Base-by-base conservation (phyloP, 1,140 invertebrate genomes). In the Oscheius sp. region DNA sequence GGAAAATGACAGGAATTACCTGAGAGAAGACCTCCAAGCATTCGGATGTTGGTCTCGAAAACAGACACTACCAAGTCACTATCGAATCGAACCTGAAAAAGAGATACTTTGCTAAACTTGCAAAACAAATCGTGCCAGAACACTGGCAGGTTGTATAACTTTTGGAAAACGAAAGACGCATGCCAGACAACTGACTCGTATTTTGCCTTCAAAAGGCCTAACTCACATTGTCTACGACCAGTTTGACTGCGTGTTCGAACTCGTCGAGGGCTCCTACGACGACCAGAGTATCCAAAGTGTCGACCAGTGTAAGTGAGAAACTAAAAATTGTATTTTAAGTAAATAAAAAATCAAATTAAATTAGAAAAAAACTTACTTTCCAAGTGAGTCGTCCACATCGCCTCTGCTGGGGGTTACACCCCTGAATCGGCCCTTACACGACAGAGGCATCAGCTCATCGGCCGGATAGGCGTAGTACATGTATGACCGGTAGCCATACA, bases 41-140 rank as follows among this genome's bases (percentile, higher is more conserved):
- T 91, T 73, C 95, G 88, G 80, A 98, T 98, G 85, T 98, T 99
- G 13, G 94, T 97, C 87, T 99, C 95, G 87, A 99, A 99, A 4
- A 99, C 92, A 0, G 94, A 97, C 18, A 99, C 95, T 73, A 95
- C 90, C 68, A 98, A 89, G 87, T 98, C 93, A 77, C 89, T 91
- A 86, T 98, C 93, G 86, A 98, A 97, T 71, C 87, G 89, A 15
- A 97, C 91, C 66, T 85, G 31, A 31, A 71, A 71, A 7, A 71
- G 18, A 10, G n/a, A n/a, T 26, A 4, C 20, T 61, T 15, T 42
- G 23, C 28, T 49, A 10, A 66, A 18, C 13, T 23, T 13, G 23
- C 55, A n/a, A n/a, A n/a, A n/a, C n/a, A n/a, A n/a, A n/a, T n/a
- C n/a, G n/a, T n/a, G n/a, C n/a, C n/a, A n/a, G n/a, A n/a, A n/a